Conservation (phyloP, 2,888 invertebrate genomes). For the Hybos culiciformis region DNA sequence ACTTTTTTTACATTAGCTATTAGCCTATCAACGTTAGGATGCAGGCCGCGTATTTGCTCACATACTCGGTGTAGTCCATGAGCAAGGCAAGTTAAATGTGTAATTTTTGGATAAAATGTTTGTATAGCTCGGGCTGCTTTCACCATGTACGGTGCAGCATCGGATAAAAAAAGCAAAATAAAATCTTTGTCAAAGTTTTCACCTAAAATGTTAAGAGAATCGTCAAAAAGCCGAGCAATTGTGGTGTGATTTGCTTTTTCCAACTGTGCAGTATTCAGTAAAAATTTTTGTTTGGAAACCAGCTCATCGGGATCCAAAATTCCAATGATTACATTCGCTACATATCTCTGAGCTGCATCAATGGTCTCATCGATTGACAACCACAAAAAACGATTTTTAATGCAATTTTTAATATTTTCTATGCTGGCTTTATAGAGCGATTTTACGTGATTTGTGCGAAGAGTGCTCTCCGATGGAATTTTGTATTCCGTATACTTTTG, state of each 20-base stretch:
- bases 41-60: constrained; percentile 2
- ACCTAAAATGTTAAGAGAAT: background rate
- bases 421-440: background rate
- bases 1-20: constrained; percentile 3
- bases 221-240: constrained; percentile 4
- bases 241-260: constrained; percentile 1
- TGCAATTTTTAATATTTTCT: background rate
- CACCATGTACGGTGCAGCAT: constrained; percentile 6
- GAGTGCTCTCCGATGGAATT: background rate
- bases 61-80: constrained; percentile 4
- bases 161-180: constrained; percentile 4
- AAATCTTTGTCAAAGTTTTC: constrained; percentile 5
- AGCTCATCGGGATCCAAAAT: background rate
- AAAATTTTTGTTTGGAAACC: background rate
- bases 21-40: constrained; percentile 3
- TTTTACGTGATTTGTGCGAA: background rate
- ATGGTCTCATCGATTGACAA: constrained; percentile 1
- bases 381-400: background rate
- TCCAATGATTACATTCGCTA: background rate
- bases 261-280: background rate
- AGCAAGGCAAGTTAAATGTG: constrained; percentile 6
- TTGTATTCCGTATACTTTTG: background rate
- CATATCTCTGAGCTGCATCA: background rate
- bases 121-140: constrained; percentile 3
- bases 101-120: constrained; percentile 6